Evolutionary conservation across 2,797 vertebrate species (phyloP).

Genomic region (Peromyscus melanophrys): DNA sequence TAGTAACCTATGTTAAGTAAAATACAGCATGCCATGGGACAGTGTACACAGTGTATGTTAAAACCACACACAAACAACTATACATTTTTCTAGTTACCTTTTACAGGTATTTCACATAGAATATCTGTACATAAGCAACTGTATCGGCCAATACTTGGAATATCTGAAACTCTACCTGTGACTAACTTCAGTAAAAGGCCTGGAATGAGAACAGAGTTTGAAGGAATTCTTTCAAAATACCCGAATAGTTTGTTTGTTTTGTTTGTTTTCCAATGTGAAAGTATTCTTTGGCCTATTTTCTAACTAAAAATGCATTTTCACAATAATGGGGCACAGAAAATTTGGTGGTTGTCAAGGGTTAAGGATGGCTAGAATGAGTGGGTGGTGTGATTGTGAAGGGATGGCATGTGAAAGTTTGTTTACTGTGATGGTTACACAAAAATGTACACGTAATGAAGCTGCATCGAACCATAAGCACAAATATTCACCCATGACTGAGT

Average conservation of each 20-base stretch:
- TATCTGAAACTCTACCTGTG: slow-evolving; percentile 2
- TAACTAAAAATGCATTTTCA: slow-evolving; percentile 50
- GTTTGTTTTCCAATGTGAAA: background rate
- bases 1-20: slow-evolving; percentile 27
- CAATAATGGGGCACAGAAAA: background rate
- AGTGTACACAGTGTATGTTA: background rate
- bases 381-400: background rate
- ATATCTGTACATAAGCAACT: background rate
- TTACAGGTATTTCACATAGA: background rate
- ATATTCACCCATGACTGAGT: background rate
- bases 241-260: background rate
- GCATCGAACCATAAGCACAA: background rate
- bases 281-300: slow-evolving; percentile 18
- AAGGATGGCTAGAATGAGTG: background rate
- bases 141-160: background rate
- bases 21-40: background rate
- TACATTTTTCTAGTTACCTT: slow-evolving; percentile 1
- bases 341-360: background rate
- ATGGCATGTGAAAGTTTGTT: background rate
- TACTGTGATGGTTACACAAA: background rate
- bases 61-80: background rate
- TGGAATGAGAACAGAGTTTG: background rate
- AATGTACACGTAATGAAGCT: background rate
- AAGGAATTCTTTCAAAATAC: slow-evolving; percentile 31
- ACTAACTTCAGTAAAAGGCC: slow-evolving; percentile 10